Evolutionary conservation across 2,113 vertebrate genomes (phyloP).

Genomic region (Pomatorhinus ruficollis): DNA sequence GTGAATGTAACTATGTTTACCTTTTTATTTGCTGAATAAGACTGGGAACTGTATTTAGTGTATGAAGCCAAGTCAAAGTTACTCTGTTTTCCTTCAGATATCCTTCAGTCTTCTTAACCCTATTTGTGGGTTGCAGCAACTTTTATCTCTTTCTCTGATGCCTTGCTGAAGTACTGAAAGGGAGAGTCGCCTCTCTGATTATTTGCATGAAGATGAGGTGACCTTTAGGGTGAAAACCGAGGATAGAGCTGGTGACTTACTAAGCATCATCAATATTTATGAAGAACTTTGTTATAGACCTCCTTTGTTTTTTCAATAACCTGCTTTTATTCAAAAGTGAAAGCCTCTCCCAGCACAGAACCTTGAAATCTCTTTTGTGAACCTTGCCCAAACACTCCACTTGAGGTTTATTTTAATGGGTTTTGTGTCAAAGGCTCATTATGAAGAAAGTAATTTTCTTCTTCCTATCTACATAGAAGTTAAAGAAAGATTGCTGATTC

Average conservation of each 20-base stretch:
- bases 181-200: neutral
- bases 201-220: neutral
- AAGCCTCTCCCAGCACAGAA: neutral
- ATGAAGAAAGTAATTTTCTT: neutral
- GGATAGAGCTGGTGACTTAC: neutral
- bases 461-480: neutral
- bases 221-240: neutral
- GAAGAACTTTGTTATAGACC: neutral
- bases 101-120: neutral
- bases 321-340: neutral
- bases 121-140: neutral
- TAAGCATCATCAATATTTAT: neutral
- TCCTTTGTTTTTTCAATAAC: neutral
- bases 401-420: neutral
- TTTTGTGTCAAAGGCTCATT: neutral
- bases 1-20: neutral
- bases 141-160: neutral
- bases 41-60: neutral
- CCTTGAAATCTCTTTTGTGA: neutral
- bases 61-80: neutral
- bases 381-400: neutral
- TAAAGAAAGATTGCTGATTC: neutral
- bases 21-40: neutral
- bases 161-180: neutral
- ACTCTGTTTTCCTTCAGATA: neutral